Base-by-base conservation (phyloP, 2,888 invertebrate species). In the Machimus rusticus region DNA sequence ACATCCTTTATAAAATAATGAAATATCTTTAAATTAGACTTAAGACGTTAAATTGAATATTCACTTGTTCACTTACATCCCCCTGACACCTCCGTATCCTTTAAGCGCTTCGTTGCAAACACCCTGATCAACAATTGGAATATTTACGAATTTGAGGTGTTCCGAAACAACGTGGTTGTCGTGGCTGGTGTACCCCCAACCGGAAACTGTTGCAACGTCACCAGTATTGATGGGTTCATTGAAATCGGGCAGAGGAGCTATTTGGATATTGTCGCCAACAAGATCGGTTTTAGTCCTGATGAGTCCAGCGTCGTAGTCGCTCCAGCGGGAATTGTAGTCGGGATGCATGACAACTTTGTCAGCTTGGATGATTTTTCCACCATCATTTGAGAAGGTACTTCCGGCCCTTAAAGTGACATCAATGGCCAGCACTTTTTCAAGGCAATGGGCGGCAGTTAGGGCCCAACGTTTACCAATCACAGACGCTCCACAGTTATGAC, bases 371-470 rank as follows among this genome's bases (percentile, higher is more conserved):
- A 88, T 39, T 39, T 78, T 88, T 9, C 88, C 88, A 46, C 88
- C 88, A 19, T 81, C 78, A 3, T 76, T 78, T 37, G 87, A 88
- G 16, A 84, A 34, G 31, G 88, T 74, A 16, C 87, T 87, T n/a
- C 88, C 88, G 2, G 84, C 88, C 23, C 88, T 87, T 9, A 88
- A 19, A n/a, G 88, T 86, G 28, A 88, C 76, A 23, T 86, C 79
- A 39, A 51, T 28, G 19, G 84, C 82, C 34, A 31, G 12, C 5
- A 78, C 16, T 82, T 87, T 87, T 39, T 87, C 85, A 5, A 89
- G 78, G 76, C 89, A 89, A 87, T 89, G 89, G 5, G 89, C 89
- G 1, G 89, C 89, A n/a, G 89, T 89, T 74, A 89, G 34, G 39
- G 88, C 88, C 87, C 87, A 88, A 16, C 86, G 37, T 23, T 76